Evolutionary conservation across 2,113 vertebrate genomes (phyloP), one percentile per base, ranked within the genome.

Genomic region (Hyla sarda): DNA sequence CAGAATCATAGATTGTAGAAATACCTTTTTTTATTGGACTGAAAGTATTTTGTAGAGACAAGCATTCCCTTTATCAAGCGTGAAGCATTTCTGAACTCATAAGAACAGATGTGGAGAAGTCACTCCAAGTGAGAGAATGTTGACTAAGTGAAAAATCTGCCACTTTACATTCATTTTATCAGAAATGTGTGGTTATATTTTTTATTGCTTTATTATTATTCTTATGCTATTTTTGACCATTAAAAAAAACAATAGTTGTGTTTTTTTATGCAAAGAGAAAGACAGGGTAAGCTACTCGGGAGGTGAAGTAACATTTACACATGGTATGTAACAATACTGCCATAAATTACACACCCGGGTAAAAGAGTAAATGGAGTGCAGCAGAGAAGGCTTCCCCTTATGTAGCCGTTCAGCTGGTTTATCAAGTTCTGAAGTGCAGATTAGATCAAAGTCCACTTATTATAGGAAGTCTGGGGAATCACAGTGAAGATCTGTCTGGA

Each of bases 331-430:
- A 45, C 78, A 81, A 25, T 45, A 11, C 56, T 28, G 14, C 78
- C 58, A 81, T 81, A 81, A 81, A 81, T 65, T 81, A 65, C 78
- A 81, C 34, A 45, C 78, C 12, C 25, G 78, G 34, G 47, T 34
- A 62, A 23, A 62, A 60, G 52, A 13, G 76, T 34, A 78, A 58
- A 56, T 32, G 16, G 23, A 60, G 21, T 25, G 3, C 4, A 28
- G 25, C 12, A 34, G 32, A 80, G 62, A 45, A 34, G 14, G 12
- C 7, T 1, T 10, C 34, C 34, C 23, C 30, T 37, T 80, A 1
- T 50, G 14, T 32, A 81, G 23, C 32, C 45, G n/a, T 16, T 58
- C 7, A 9, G 17, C 34, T 65, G 56, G 78, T 81, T 60, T 60
- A 62, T 41, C 77, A 62, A 17, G 52, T 79, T 78, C 16, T 52